A percentile compares a stretch with the other conserved stretches of the same genome.
Conservation (phyloP, 2,888 invertebrate species). For the Hydroisotoma schaefferi region DNA sequence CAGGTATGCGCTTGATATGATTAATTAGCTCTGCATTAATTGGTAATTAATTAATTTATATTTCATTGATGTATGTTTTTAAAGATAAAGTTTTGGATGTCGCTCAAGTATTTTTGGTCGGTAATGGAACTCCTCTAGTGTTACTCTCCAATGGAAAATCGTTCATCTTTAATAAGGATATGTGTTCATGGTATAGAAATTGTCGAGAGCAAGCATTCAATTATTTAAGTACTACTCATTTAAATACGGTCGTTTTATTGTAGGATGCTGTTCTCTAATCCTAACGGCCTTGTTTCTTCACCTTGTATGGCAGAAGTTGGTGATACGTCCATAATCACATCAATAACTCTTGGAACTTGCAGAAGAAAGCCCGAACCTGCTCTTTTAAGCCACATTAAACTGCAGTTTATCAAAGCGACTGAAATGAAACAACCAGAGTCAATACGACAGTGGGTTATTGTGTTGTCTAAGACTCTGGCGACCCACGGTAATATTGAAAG, state of each 20-base stretch:
- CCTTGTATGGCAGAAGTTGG: slow-evolving; percentile 20
- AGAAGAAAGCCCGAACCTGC: slow-evolving; percentile 50
- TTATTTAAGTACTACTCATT: background rate
- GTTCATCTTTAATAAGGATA: slow-evolving; percentile 73
- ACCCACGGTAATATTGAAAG: slow-evolving; percentile 67
- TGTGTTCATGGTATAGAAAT: slow-evolving; percentile 65
- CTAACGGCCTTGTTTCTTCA: slow-evolving; percentile 32
- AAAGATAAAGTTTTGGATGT: slow-evolving; percentile 32
- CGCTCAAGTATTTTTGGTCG: slow-evolving; percentile 26
- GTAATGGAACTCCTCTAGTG: slow-evolving; percentile 73
- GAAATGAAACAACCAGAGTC: slow-evolving; percentile 68
- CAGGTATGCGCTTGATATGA: slow-evolving; percentile 27
- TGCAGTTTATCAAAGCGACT: slow-evolving; percentile 67
- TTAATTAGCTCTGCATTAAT: background rate
- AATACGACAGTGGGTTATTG: slow-evolving; percentile 71
- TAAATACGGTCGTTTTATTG: slow-evolving; percentile 2
- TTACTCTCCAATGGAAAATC: slow-evolving; percentile 80
- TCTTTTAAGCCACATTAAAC: slow-evolving; percentile 59
- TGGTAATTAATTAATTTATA: background rate
- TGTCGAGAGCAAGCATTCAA: background rate
- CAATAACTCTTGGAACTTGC: slow-evolving; percentile 16
- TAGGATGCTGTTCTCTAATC: slow-evolving; percentile 33
- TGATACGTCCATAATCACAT: slow-evolving; percentile 18
- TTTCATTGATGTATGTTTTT: background rate
- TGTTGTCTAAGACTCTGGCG: slow-evolving; percentile 60